Base-by-base conservation (phyloP, 2,888 invertebrate genomes). In the Chrysolina oricalcia region DNA sequence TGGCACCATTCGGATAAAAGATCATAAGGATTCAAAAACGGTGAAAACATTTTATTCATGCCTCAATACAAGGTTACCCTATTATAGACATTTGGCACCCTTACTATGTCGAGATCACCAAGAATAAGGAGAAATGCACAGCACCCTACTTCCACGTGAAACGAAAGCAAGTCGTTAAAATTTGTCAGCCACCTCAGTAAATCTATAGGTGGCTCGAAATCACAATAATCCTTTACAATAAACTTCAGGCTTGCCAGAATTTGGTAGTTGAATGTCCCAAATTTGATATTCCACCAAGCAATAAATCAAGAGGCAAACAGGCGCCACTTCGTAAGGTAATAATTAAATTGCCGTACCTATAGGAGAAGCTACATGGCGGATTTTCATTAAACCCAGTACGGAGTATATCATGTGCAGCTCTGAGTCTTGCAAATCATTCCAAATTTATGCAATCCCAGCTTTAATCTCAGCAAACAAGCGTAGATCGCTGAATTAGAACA, bases 391-490 rank as follows among this genome's bases (percentile, higher is more conserved):
- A 70, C 70, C 62, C 63, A 70, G 59, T 43, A 41, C 41, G 23
- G 63, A 62, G 70, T 70, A 64, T 70, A 70, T 70, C 70, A 63
- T 70, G 70, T 70, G 70, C 70, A 64, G 46, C 70, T 70, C 70
- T 46, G 41, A 23, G 70, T 70, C 70, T 70, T 70, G 70, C 70
- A 63, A 70, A 70, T 70, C 63, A 70, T 70, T 64, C 23, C 43
- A 70, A 70, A 70, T 70, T 70, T 70, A 70, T 70, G 70, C 70
- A 70, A 70, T 70, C 70, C 70, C 70, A 27, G 70, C 62, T 70
- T 15, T 62, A 43, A 70, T 43, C 62, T 46, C 43, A 17, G 64
- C 70, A 70, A 70, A 70, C 70, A 70, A 70, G 70, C 63, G 70
- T 19, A 27, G 17, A 63, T 70, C 63, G 70, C 70, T 43, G 70